Evolutionary conservation across 2,888 invertebrate genomes (phyloP), one percentile per base, ranked within the genome.

Genomic region (Melolontha melolontha): DNA sequence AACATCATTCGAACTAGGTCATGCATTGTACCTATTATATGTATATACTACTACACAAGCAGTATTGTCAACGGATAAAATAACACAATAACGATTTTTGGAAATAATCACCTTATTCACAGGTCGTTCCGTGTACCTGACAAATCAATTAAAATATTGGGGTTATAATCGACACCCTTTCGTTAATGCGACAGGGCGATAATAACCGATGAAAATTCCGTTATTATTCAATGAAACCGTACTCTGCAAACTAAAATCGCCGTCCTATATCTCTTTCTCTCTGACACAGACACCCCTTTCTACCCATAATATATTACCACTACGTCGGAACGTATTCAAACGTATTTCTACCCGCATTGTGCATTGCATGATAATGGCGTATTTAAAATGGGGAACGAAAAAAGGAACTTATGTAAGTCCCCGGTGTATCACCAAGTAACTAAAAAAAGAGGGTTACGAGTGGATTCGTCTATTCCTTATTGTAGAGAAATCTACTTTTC

Each of bases 351-450:
- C 40, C 54, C 54, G 54, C 40, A 54, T 54, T 54, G 54, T 54
- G 54, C 54, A 54, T 54, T 54, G 54, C 54, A 54, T 54, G 54
- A 54, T 54, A 54, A 54, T 54, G 54, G 54, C 2, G 40, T 54
- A 54, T 54, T 54, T 54, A 40, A 54, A 54, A 54, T 54, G 40
- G 54, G 40, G 17, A 40, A 40, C 40, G 54, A 40, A 29, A 54
- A 41, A 54, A 39, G 16, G 54, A 54, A 16, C 41, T 54, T 54
- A 54, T 40, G 40, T 40, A 54, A 54, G 54, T 40, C 54, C 54
- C 17, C 10, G 8, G 17, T 41, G 40, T n/a, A 54, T 5, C 40
- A 16, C 40, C 40, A 11, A 17, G 40, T 40, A 54, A n/a, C 54
- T 10, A 8, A 14, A 40, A 54, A 54, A 54, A 54, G 16, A 17